Conservation (phyloP, 2,113 vertebrate genomes). For the Aythya baeri region DNA sequence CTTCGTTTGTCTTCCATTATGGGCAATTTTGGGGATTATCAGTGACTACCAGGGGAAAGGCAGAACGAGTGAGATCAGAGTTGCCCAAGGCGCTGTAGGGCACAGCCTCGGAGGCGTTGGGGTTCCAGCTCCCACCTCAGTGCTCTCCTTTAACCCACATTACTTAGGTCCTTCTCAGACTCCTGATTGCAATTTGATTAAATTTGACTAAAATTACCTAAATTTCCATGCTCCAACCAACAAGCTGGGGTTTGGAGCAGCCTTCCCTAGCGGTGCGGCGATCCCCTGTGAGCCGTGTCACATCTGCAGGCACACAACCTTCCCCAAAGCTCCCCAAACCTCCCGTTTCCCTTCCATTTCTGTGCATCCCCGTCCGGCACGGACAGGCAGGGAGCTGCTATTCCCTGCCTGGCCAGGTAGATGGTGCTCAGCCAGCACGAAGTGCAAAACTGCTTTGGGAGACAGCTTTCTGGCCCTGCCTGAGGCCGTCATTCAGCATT, state of each 20-base stretch:
- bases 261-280: not conserved
- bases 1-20: not conserved
- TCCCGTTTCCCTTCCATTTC: not conserved
- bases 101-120: not conserved
- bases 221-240: not conserved
- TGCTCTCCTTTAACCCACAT: accelerated
- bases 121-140: not conserved
- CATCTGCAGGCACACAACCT: not conserved
- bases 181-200: not conserved
- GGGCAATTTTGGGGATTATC: not conserved
- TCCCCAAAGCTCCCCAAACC: no score
- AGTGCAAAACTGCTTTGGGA: not conserved
- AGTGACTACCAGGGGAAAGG: not conserved
- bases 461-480: not conserved
- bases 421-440: conserved; percentile 59
- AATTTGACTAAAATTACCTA: not conserved
- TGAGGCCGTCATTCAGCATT: not conserved
- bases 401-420: conserved; percentile 67
- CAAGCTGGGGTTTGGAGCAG: not conserved
- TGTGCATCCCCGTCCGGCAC: not conserved
- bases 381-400: not conserved
- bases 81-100: not conserved
- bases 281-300: not conserved
- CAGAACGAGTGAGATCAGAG: not conserved
- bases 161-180: accelerated